Conservation (phyloP, 1,140 invertebrate species). For the Watersipora subatra region DNA sequence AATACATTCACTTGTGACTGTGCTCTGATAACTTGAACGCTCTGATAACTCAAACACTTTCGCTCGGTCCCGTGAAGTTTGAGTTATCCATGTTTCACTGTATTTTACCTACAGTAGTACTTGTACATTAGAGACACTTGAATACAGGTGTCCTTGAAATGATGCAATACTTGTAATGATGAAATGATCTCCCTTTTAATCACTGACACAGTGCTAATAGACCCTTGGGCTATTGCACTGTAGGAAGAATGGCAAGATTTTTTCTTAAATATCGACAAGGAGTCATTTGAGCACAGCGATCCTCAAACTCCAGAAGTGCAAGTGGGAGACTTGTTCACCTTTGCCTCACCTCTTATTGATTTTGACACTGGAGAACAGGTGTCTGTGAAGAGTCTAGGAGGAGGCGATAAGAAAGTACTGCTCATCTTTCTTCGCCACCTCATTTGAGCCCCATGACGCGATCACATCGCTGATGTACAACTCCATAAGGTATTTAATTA, state of each 20-base stretch:
- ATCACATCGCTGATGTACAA: slow-evolving; percentile 14
- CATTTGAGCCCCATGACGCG: slow-evolving; percentile 33
- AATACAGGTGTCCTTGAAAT: no score
- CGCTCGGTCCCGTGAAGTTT: no score
- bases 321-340: slow-evolving; percentile 1
- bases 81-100: no score
- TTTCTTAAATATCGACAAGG: slow-evolving; percentile 17
- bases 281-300: slow-evolving; percentile 9
- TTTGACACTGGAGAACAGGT: slow-evolving; percentile 13
- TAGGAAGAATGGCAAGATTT: slow-evolving; percentile 23
- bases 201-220: no score
- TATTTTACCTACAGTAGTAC: no score
- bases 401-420: slow-evolving; percentile 11
- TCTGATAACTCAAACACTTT: no score
- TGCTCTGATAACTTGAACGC: no score
- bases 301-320: slow-evolving; percentile 10
- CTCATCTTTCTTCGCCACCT: slow-evolving; percentile 27
- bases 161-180: no score
- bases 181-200: no score
- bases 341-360: slow-evolving; percentile 14
- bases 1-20: no score
- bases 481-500: background rate
- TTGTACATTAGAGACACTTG: no score
- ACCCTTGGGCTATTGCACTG: no score
- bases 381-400: slow-evolving; percentile 12